Conservation (phyloP, 2,888 invertebrate genomes). For the Limnephilus rhombicus region DNA sequence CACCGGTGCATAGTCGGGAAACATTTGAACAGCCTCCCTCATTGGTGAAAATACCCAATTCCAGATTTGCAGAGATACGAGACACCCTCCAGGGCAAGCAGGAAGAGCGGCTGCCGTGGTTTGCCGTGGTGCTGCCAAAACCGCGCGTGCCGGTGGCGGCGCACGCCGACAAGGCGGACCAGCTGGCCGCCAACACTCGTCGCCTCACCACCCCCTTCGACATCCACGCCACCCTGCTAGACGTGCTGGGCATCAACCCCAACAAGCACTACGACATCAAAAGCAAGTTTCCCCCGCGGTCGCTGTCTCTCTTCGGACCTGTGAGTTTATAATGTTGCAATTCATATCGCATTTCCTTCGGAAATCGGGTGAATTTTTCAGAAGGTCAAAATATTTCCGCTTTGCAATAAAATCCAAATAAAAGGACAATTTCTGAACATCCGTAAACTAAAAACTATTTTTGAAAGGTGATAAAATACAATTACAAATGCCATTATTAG, state of each 20-base stretch:
- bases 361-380: too few species aligned
- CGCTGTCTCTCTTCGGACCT: constrained; percentile 80
- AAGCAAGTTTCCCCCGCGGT: constrained; percentile 78
- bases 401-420: too few species aligned
- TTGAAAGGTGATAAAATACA: too few species aligned
- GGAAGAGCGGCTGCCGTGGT: constrained; percentile 93
- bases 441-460: too few species aligned
- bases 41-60: constrained; percentile 52
- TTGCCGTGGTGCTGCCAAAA: constrained; percentile 87
- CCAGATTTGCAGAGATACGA: constrained; percentile 88
- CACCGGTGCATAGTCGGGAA: too few species aligned
- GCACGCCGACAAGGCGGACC: constrained; percentile 74
- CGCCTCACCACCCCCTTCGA: constrained; percentile 93
- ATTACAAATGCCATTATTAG: too few species aligned
- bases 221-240: constrained; percentile 87
- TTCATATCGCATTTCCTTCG: not conserved
- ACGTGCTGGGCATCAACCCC: constrained; percentile 79
- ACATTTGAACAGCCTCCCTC: too few species aligned
- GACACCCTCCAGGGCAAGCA: constrained; percentile 93
- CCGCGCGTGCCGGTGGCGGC: constrained; percentile 82
- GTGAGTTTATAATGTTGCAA: constrained; percentile 70
- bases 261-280: constrained; percentile 71
- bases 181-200: constrained; percentile 81
- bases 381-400: too few species aligned
- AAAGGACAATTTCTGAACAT: too few species aligned